Percentiles rank a stretch among this genome's conserved stretches.
phyloP scores from a whole-genome alignment of 2,888 invertebrate species.

The Cataglyphis cursor region DNA sequence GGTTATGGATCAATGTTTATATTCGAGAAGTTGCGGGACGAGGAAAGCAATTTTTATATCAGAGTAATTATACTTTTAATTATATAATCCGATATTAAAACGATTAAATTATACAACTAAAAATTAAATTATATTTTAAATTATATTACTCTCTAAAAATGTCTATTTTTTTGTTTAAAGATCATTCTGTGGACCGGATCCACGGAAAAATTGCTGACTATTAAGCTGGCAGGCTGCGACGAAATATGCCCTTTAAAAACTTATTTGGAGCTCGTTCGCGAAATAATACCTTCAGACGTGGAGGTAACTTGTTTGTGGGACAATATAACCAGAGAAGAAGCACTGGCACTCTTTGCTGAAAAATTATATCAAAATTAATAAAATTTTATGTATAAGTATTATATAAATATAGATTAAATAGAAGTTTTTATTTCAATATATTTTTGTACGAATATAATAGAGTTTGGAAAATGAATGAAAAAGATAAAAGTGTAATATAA shows the following conservation, averaged over 20 bases:
- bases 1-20: conserved; percentile 72
- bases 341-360: conserved; percentile 51
- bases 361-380: background rate
- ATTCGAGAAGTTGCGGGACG: conserved; percentile 72
- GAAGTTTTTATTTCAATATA: background rate
- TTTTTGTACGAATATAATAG: background rate
- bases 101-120: background rate
- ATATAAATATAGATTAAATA: background rate
- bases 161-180: conserved; percentile 37
- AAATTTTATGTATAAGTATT: background rate
- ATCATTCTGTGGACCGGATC: conserved; percentile 66
- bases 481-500: background rate
- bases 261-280: conserved; percentile 56
- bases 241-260: conserved; percentile 64
- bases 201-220: conserved; percentile 50
- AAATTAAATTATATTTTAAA: background rate
- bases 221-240: conserved; percentile 50
- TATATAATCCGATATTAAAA: background rate
- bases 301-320: conserved; percentile 60
- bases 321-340: conserved; percentile 59
- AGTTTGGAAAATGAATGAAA: background rate
- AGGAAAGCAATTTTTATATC: conserved; percentile 58
- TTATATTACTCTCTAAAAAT: background rate
- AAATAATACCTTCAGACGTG: conserved; percentile 57
- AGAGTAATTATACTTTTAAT: conserved; percentile 65